These are phyloP conservation scores for Dasypogon diadema DNA, from an alignment of 2,888 invertebrate species.

Conservation along the genomic window DNA sequence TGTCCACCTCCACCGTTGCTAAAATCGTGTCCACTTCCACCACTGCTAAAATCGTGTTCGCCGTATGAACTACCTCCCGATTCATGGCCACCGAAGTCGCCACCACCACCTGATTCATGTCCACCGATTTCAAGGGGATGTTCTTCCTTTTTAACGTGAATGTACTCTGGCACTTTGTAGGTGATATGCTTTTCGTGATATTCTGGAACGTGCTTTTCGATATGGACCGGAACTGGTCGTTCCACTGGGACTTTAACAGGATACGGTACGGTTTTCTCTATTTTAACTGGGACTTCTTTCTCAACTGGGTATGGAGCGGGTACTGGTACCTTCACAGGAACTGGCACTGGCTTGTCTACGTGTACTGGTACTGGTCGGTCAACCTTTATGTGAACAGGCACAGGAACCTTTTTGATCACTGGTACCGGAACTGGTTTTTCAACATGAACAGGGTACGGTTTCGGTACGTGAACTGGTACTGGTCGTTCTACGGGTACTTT, in stretches of 20 bases:
- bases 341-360: conserved; percentile 81
- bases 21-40: conserved; percentile 55
- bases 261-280: conserved; percentile 78
- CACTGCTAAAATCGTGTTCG: conserved; percentile 45
- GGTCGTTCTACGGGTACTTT: conserved; percentile 77
- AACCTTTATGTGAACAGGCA: conserved; percentile 75
- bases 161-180: conserved; percentile 78
- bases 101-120: conserved; percentile 59
- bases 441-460: conserved; percentile 76
- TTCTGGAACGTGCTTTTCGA: conserved; percentile 80
- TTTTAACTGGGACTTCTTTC: conserved; percentile 75
- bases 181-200: conserved; percentile 77
- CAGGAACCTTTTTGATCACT: conserved; percentile 73
- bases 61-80: not conserved
- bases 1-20: conserved; percentile 56
- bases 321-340: conserved; percentile 78
- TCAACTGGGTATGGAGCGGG: conserved; percentile 78
- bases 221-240: conserved; percentile 79
- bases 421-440: conserved; percentile 76
- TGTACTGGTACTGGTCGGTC: conserved; percentile 76
- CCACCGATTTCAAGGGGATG: conserved; percentile 61
- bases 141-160: conserved; percentile 70
- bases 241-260: conserved; percentile 78
- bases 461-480: conserved; percentile 73
- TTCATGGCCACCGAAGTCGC: conserved; percentile 55